Percentiles rank a stretch among this genome's conserved stretches.
Conservation (phyloP, 2,113 vertebrate species). For the Tauraco erythrolophus region DNA sequence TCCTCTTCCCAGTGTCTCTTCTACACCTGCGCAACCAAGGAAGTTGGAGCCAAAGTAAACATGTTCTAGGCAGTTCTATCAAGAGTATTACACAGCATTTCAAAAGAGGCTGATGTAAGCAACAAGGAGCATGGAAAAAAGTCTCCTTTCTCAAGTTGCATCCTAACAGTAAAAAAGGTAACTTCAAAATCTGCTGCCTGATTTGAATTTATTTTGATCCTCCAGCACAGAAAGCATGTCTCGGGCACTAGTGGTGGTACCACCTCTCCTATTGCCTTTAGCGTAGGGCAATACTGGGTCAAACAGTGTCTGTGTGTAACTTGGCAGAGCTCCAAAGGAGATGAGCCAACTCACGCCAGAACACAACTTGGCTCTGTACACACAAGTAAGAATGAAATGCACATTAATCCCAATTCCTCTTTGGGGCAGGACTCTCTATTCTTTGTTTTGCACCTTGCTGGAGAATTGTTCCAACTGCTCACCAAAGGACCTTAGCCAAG, state of each 20-base stretch:
- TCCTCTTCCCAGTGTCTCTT: background rate
- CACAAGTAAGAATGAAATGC: background rate
- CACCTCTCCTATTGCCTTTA: background rate
- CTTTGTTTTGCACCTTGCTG: background rate
- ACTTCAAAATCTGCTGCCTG: background rate
- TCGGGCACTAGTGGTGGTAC: background rate
- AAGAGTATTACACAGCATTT: background rate
- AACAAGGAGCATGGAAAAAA: background rate
- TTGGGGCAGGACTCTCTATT: background rate
- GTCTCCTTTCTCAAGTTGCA: background rate
- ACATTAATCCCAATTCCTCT: background rate
- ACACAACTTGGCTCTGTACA: background rate
- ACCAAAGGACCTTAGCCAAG: background rate
- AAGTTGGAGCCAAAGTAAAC: background rate
- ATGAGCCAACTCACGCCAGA: background rate
- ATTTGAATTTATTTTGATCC: background rate
- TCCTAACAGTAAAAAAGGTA: background rate
- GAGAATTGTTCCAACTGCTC: background rate
- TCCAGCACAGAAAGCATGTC: background rate
- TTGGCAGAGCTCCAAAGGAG: background rate
- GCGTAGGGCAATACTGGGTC: background rate
- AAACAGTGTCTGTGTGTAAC: background rate
- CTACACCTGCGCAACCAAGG: background rate
- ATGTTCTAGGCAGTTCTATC: background rate
- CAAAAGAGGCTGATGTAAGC: background rate